These are phyloP conservation scores for Isotomurus palustris DNA, from an alignment of 2,888 invertebrate species.

Conservation along the genomic window DNA sequence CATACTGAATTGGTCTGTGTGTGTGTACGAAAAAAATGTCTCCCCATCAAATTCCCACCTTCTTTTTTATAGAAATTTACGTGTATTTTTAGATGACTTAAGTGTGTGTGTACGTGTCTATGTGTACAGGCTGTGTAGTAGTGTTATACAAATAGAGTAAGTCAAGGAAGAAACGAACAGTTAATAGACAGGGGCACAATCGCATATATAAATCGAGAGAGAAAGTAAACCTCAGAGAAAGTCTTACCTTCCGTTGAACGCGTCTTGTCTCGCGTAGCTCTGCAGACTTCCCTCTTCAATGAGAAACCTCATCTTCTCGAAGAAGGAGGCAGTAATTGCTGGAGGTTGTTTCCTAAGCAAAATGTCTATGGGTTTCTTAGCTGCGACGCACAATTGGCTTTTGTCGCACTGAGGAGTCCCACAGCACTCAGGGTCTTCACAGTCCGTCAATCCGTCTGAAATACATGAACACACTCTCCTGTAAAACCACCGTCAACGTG, in stretches of 20 bases:
- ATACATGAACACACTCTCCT: slow-evolving; percentile 1
- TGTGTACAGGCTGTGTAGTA: slow-evolving; percentile 2
- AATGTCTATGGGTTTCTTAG: slow-evolving; percentile 93
- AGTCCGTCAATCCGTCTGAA: slow-evolving; percentile 92
- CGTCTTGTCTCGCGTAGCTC: slow-evolving; percentile 90
- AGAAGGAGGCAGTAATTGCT: slow-evolving; percentile 94
- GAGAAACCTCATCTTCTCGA: slow-evolving; percentile 95
- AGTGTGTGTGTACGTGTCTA: neutral
- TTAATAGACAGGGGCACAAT: slow-evolving; percentile 47
- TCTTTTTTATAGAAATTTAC: no score
- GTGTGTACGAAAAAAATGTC: no score
- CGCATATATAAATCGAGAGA: slow-evolving; percentile 9
- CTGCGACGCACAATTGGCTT: slow-evolving; percentile 86
- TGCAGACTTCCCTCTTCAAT: slow-evolving; percentile 98
- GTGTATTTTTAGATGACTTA: no score
- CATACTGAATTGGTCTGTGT: no score
- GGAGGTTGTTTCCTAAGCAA: slow-evolving; percentile 92
- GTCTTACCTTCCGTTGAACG: slow-evolving; percentile 93
- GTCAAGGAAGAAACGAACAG: slow-evolving; percentile 23
- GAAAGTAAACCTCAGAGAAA: neutral
- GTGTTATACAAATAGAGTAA: no score
- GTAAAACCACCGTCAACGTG: neutral
- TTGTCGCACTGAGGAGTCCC: slow-evolving; percentile 72
- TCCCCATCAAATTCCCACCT: no score
- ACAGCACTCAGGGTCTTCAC: slow-evolving; percentile 98